Percentiles rank a stretch among this genome's conserved stretches.
Conservation (phyloP, 2,797 vertebrate species). For the Lithobates pipiens region DNA sequence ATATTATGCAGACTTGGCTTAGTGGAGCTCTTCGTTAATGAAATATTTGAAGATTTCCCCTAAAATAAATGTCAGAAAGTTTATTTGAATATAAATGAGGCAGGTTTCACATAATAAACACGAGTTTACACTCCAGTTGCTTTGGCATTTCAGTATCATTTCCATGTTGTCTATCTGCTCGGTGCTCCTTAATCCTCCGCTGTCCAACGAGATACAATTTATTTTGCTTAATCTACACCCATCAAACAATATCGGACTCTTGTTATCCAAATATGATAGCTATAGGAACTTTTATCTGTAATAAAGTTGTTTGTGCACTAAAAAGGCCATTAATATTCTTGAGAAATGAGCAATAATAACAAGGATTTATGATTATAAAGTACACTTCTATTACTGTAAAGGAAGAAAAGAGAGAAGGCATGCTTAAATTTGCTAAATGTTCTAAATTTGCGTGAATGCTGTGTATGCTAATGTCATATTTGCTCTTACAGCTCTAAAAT, state of each 20-base stretch:
- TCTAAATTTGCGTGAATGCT: slow-evolving; percentile 30
- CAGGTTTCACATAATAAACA: slow-evolving; percentile 1
- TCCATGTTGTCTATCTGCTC: slow-evolving; percentile 10
- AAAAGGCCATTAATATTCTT: slow-evolving; percentile 48
- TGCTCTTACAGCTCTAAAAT: slow-evolving; percentile 38
- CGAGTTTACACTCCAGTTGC: neutral
- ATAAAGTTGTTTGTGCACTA: slow-evolving; percentile 23
- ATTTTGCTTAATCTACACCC: too few relatives aligned
- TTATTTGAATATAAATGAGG: slow-evolving; percentile 25
- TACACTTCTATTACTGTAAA: slow-evolving; percentile 30
- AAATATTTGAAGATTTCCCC: neutral
- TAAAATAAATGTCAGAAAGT: slow-evolving; percentile 27
- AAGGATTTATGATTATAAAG: slow-evolving; percentile 41
- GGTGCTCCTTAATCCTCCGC: slow-evolving; percentile 25
- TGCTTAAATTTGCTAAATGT: slow-evolving; percentile 33
- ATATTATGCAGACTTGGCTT: neutral
- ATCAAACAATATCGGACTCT: slow-evolving; percentile 45
- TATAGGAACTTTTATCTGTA: slow-evolving; percentile 34
- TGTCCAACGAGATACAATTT: slow-evolving; percentile 31
- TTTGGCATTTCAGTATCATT: slow-evolving; percentile 14
- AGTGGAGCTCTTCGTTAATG: neutral
- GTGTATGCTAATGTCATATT: slow-evolving; percentile 47
- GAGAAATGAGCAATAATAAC: slow-evolving; percentile 24
- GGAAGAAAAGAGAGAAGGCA: neutral
- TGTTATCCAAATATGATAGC: slow-evolving; percentile 49